A percentile compares a stretch with the other conserved stretches of the same genome.
These are phyloP conservation scores for Eustalomyia histrio DNA, from an alignment of 2,888 invertebrate genomes.

Conservation along the genomic window DNA sequence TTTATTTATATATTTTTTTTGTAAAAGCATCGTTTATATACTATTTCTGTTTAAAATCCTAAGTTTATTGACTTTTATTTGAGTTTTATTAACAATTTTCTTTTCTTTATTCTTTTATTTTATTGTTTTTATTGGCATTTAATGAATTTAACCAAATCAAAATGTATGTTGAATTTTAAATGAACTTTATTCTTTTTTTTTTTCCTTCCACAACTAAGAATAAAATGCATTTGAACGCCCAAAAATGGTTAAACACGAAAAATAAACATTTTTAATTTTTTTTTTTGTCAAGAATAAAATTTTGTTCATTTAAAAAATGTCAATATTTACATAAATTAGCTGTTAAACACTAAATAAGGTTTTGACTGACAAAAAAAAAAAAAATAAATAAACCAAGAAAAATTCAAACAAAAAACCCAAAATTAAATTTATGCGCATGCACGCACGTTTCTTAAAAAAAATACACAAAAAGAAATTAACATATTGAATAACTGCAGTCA, in stretches of 20 bases:
- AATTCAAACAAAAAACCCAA: neutral
- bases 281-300: slow-evolving; percentile 18
- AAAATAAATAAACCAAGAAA: neutral
- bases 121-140: slow-evolving; percentile 59
- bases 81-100: neutral
- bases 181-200: slow-evolving; percentile 3
- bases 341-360: slow-evolving; percentile 64
- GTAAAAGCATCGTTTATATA: neutral
- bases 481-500: slow-evolving; percentile 2
- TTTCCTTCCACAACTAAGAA: slow-evolving; percentile 17
- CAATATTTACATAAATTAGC: slow-evolving; percentile 66
- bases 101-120: slow-evolving; percentile 7
- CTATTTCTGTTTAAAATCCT: neutral
- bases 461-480: slow-evolving; percentile 19
- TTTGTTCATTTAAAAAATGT: slow-evolving; percentile 46
- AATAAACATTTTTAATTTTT: slow-evolving; percentile 5
- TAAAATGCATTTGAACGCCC: slow-evolving; percentile 60
- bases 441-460: slow-evolving; percentile 49
- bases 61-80: slow-evolving; percentile 29
- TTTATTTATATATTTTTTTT: slow-evolving; percentile 18
- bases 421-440: slow-evolving; percentile 63
- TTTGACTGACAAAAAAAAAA: slow-evolving; percentile 34
- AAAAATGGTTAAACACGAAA: slow-evolving; percentile 65
- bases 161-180: slow-evolving; percentile 59
- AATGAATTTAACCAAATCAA: slow-evolving; percentile 64